A percentile compares a stretch with the other conserved stretches of the same genome.
Evolutionary conservation across 2,888 invertebrate species (phyloP).

Genomic region (Pharmacophagus antenor): DNA sequence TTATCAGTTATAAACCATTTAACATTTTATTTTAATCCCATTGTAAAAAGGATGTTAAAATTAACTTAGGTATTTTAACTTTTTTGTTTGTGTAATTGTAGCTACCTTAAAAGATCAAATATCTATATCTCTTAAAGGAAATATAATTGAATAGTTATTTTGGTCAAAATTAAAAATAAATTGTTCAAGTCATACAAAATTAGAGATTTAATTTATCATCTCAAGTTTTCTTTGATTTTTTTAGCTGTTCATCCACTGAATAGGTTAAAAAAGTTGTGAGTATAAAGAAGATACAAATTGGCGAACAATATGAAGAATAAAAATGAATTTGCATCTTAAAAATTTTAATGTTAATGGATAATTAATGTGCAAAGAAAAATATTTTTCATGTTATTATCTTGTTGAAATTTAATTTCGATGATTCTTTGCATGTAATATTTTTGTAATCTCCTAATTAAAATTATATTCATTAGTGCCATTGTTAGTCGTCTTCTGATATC

Average conservation of each 20-base stretch:
- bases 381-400: neutral
- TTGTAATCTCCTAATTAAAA: neutral
- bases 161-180: too few relatives aligned
- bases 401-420: neutral
- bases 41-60: too few relatives aligned
- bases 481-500: neutral
- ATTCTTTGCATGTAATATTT: neutral
- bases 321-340: neutral
- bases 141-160: too few relatives aligned
- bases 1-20: too few relatives aligned
- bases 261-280: neutral
- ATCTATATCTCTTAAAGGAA: too few relatives aligned
- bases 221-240: neutral
- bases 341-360: neutral
- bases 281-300: neutral
- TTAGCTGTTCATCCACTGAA: neutral
- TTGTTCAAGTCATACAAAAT: too few relatives aligned
- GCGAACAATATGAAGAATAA: neutral
- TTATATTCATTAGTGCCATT: neutral
- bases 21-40: too few relatives aligned
- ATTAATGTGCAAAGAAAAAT: neutral
- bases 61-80: too few relatives aligned
- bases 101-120: too few relatives aligned
- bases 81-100: too few relatives aligned
- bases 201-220: neutral